A percentile compares a stretch with the other conserved stretches of the same genome.
These are phyloP conservation scores for Camponotus fellah DNA, from an alignment of 2,888 invertebrate genomes.

Conservation along the genomic window DNA sequence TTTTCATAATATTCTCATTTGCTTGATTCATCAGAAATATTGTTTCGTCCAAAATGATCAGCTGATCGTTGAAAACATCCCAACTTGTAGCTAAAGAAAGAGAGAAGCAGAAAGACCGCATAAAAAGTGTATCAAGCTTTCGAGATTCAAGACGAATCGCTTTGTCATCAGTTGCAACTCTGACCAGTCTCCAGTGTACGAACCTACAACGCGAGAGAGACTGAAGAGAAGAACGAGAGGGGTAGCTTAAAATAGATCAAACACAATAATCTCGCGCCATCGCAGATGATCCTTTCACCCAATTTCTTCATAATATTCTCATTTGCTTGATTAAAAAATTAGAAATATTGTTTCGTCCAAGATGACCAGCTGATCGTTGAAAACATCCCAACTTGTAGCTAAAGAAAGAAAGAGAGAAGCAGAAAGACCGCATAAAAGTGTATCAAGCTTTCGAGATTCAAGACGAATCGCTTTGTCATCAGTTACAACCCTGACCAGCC, in stretches of 20 bases:
- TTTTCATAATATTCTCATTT: neutral
- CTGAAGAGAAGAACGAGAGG: constrained; percentile 64
- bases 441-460: constrained; percentile 34
- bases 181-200: constrained; percentile 35
- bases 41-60: neutral
- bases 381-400: constrained; percentile 18
- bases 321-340: neutral
- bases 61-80: constrained; percentile 15
- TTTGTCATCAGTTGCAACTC: constrained; percentile 62
- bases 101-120: neutral
- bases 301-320: neutral
- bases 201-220: constrained; percentile 64
- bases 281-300: neutral
- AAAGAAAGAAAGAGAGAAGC: neutral
- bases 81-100: neutral
- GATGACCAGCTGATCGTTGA: constrained; percentile 4
- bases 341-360: neutral
- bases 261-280: neutral
- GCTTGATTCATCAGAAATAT: neutral
- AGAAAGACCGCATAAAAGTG: constrained; percentile 23
- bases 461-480: constrained; percentile 65
- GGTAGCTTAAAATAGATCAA: constrained; percentile 33
- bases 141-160: constrained; percentile 44
- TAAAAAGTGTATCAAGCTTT: constrained; percentile 50
- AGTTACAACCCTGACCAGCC: constrained; percentile 24